Evolutionary conservation across 2,797 vertebrate species (phyloP).

Genomic region (Mycteria americana): DNA sequence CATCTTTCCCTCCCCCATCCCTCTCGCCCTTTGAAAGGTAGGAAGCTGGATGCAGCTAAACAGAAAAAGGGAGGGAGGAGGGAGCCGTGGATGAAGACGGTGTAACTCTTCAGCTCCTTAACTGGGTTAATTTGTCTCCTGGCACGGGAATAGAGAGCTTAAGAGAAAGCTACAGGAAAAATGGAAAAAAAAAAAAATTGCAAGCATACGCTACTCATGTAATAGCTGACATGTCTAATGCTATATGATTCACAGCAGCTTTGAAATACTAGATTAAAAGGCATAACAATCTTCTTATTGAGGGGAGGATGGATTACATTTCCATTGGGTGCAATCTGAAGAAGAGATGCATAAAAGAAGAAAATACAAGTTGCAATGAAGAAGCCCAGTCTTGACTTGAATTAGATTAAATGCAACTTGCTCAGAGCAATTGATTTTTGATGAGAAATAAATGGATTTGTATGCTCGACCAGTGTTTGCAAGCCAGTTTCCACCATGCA

Average conservation of each 20-base stretch:
- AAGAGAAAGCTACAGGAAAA: neutral
- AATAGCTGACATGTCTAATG: neutral
- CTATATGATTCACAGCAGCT: neutral
- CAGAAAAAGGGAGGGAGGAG: neutral
- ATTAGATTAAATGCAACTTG: neutral
- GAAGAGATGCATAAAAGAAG: neutral
- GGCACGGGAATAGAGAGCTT: neutral
- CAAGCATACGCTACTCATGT: neutral
- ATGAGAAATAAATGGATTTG: neutral
- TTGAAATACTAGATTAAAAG: constrained; percentile 29
- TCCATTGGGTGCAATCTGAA: constrained; percentile 1
- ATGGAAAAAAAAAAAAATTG: neutral
- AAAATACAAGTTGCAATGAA: neutral
- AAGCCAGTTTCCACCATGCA: neutral
- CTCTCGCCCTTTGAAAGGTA: neutral
- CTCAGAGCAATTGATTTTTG: neutral
- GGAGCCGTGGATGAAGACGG: neutral
- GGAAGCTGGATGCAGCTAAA: neutral
- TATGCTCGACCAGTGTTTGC: neutral
- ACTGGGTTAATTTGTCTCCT: constrained; percentile 24
- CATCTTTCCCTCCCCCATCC: neutral
- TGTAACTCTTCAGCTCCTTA: neutral
- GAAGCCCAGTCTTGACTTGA: neutral
- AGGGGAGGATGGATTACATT: constrained; percentile 3
- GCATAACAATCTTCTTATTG: neutral